phyloP scores from a whole-genome alignment of 2,888 invertebrate species.

The Petrophora chlorosata region DNA sequence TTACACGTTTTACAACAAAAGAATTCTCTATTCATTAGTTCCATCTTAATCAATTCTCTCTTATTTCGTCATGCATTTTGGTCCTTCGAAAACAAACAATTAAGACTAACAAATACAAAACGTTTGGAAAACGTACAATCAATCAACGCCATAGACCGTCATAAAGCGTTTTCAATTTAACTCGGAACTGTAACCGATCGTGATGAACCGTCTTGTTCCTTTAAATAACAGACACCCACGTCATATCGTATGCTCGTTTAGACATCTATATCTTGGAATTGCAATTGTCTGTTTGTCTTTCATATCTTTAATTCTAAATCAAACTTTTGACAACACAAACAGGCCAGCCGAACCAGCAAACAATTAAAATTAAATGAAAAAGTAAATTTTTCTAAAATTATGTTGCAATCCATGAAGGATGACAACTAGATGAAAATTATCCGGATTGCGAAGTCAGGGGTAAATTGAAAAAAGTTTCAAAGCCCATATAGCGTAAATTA shows the following conservation, averaged over 20 bases:
- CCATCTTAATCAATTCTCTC: conserved; percentile 23
- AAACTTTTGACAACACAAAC: too few relatives aligned
- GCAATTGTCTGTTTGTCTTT: conserved; percentile 11
- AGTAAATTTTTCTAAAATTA: too few relatives aligned
- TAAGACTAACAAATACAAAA: conserved; percentile 38
- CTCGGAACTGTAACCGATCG: conserved; percentile 58
- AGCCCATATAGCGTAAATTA: too few relatives aligned
- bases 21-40: conserved; percentile 10
- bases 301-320: too few relatives aligned
- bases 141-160: conserved; percentile 62
- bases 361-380: too few relatives aligned
- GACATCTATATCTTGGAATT: conserved; percentile 13
- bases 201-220: conserved; percentile 66
- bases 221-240: conserved; percentile 67
- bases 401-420: too few relatives aligned
- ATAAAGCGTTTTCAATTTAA: conserved; percentile 72
- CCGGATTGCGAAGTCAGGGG: too few relatives aligned
- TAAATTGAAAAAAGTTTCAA: too few relatives aligned
- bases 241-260: conserved; percentile 43
- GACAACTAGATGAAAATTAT: too few relatives aligned
- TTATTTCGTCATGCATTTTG: conserved; percentile 23
- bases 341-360: too few relatives aligned
- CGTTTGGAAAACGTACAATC: conserved; percentile 54
- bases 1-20: too few relatives aligned
- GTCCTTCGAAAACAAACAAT: conserved; percentile 30